These are phyloP conservation scores for Sminthurides aquaticus DNA, from an alignment of 2,888 invertebrate species.

Conservation along the genomic window DNA sequence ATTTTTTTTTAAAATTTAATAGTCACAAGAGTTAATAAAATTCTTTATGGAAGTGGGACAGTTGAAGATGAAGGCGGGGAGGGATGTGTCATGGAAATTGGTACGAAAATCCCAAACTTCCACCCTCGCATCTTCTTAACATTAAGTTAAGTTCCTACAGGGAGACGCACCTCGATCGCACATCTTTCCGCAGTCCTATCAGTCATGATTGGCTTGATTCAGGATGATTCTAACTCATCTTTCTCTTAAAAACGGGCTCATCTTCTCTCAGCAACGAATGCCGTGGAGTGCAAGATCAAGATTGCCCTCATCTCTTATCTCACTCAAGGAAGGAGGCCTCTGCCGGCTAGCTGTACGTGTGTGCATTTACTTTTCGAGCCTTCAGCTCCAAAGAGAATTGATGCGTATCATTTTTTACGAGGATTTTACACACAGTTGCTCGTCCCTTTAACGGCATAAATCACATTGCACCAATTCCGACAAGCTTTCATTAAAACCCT, in stretches of 20 bases:
- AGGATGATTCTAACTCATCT: background rate
- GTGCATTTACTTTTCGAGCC: background rate
- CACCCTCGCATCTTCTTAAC: too few species aligned
- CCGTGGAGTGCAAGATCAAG: background rate
- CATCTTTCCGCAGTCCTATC: too few species aligned
- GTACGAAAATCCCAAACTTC: background rate
- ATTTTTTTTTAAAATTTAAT: background rate
- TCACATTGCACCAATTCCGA: background rate
- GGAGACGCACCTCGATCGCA: too few species aligned
- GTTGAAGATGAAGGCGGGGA: background rate
- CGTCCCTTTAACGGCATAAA: background rate
- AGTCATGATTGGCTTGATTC: too few species aligned
- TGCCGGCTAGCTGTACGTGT: background rate
- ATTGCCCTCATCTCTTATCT: background rate
- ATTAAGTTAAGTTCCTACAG: too few species aligned
- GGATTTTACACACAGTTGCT: background rate
- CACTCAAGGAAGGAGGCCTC: background rate
- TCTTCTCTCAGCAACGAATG: background rate
- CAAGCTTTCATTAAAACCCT: too few species aligned
- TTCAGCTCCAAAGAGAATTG: background rate
- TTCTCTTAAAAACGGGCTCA: background rate
- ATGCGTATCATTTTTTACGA: background rate
- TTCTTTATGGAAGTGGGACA: background rate
- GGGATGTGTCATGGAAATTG: background rate
- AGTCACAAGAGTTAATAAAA: background rate